Conservation (phyloP, 2,113 vertebrate species). For the Neodon shergylaensis region DNA sequence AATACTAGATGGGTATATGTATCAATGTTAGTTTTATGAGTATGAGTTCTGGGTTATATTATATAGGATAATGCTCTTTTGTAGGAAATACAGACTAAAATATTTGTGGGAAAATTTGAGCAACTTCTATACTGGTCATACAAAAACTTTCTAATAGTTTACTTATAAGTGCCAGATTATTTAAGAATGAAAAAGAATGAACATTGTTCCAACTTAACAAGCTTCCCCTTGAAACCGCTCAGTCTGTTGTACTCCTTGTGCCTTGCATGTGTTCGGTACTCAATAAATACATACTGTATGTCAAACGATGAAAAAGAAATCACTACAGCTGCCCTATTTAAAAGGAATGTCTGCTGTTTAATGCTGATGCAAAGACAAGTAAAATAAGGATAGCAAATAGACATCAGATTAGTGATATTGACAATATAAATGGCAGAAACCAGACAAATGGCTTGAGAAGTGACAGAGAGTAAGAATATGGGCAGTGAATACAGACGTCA, state of each 20-base stretch:
- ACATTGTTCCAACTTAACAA: background rate
- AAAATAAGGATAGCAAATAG: background rate
- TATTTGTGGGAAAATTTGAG: background rate
- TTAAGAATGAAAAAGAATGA: background rate
- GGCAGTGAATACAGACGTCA: background rate
- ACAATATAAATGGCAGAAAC: background rate
- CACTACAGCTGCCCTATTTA: background rate
- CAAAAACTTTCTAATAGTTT: conserved; percentile 14
- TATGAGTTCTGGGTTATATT: background rate
- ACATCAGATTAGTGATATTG: background rate
- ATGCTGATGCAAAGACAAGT: background rate
- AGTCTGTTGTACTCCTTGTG: background rate
- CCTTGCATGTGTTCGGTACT: background rate
- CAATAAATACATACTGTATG: background rate
- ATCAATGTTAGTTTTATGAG: background rate
- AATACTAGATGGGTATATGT: background rate
- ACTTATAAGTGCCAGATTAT: background rate
- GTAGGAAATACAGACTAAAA: background rate
- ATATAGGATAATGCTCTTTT: background rate
- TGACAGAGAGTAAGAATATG: background rate
- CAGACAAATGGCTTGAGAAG: background rate
- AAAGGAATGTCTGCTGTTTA: background rate
- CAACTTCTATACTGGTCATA: background rate
- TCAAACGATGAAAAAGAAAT: background rate
- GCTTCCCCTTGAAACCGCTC: background rate